These are phyloP conservation scores for Diplodus sargus DNA, from an alignment of 2,797 vertebrate genomes.

Conservation along the genomic window DNA sequence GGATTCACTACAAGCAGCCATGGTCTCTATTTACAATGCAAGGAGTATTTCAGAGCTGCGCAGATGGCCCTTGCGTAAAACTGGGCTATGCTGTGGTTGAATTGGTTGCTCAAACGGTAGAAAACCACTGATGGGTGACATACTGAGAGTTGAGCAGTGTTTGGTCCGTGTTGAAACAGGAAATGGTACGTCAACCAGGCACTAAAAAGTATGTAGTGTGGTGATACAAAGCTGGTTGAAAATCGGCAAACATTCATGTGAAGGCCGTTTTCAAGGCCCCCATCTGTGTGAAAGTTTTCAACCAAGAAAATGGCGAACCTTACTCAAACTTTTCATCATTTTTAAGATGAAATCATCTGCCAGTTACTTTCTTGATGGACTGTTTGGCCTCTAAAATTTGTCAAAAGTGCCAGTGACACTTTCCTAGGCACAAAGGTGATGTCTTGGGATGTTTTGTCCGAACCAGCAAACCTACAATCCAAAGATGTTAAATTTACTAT, in stretches of 20 bases:
- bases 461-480: not conserved
- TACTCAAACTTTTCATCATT: not conserved
- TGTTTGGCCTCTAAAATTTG: not conserved
- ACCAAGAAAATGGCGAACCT: not conserved
- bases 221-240: no score
- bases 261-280: no score
- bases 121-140: no score
- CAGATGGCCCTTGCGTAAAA: no score
- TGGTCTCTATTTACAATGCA: conserved; percentile 14
- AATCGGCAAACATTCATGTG: no score
- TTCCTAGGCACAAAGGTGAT: not conserved
- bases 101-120: no score
- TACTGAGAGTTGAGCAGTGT: no score
- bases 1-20: conserved; percentile 32
- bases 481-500: not conserved
- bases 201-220: no score
- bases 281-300: not conserved
- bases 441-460: not conserved
- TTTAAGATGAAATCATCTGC: not conserved
- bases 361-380: not conserved
- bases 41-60: no score
- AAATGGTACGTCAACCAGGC: no score
- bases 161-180: no score
- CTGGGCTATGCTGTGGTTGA: no score
- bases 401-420: not conserved